These are phyloP conservation scores for Apamea monoglypha DNA, from an alignment of 2,888 invertebrate species.

Conservation along the genomic window DNA sequence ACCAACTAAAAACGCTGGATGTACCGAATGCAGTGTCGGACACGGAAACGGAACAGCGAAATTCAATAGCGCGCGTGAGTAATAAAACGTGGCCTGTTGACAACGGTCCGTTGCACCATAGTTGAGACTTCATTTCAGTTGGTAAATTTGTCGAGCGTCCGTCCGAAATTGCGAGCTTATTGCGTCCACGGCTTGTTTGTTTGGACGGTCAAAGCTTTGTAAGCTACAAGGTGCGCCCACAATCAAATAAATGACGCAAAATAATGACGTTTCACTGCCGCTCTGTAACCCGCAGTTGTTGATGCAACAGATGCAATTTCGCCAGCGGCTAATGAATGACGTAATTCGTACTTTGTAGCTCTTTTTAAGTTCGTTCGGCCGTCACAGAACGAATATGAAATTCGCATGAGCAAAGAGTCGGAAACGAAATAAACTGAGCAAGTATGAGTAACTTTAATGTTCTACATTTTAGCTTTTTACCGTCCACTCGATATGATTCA, in stretches of 20 bases:
- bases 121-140: conserved; percentile 87
- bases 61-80: conserved; percentile 84
- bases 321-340: conserved; percentile 40
- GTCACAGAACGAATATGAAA: conserved; percentile 41
- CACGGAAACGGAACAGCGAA: conserved; percentile 79
- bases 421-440: conserved; percentile 35
- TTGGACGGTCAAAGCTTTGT: conserved; percentile 85
- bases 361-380: conserved; percentile 33
- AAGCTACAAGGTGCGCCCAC: conserved; percentile 80
- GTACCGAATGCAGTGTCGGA: conserved; percentile 61
- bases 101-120: conserved; percentile 80
- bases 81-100: conserved; percentile 88
- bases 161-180: conserved; percentile 87
- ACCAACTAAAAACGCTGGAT: conserved; percentile 40
- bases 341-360: conserved; percentile 40
- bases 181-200: conserved; percentile 86
- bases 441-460: conserved; percentile 35
- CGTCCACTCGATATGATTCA: conserved; percentile 15
- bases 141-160: conserved; percentile 87
- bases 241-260: conserved; percentile 80
- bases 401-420: conserved; percentile 29
- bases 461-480: conserved; percentile 31
- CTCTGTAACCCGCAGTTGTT: conserved; percentile 47
- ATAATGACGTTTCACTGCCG: conserved; percentile 69
- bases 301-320: conserved; percentile 59